Base-by-base conservation (phyloP, 2,888 invertebrate species). In the Xanthia togata region DNA sequence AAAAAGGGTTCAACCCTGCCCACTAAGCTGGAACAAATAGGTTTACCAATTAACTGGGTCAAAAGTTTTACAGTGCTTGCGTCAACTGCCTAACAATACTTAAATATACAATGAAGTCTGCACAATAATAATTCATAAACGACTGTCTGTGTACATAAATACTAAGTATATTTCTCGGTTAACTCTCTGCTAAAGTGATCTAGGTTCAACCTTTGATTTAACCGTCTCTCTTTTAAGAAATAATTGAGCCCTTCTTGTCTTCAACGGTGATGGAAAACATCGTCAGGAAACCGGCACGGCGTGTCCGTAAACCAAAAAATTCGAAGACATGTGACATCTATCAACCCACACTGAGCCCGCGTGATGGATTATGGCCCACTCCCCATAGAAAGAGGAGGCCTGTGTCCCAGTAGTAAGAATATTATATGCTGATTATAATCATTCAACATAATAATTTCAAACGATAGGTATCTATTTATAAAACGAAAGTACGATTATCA, bases 1-100 rank as follows among this genome's bases (percentile, higher is more conserved):
- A 67, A 73, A 76, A 76, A 64, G 78, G 73, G 68, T 73, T 70
- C 4, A 70, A 57, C 35, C 55, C 65, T 70, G 69, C 41, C n/a
- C 71, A 74, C 70, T 78, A 70, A 69, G 63, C 84, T 60, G 65
- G 69, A 70, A 77, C 44, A 70, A 83, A 81, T 73, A 59, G 76
- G 73, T 78, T 70, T 82, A 57, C 44, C 44, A 73, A 71, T 74
- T 71, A 78, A 82, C 60, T 63, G 59, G 73, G 57, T 78, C 59
- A 81, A 73, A 73, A 71, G 71, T 73, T 64, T 82, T 41, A 70
- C 44, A 73, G 59, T 74, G 47, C 17, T 31, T 60, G 35, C 64
- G 64, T 79, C 31, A 31, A 70, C 67, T 64, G 50, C 35, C 26
- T 76, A 65, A 55, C 69, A 50, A 72, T 64, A 47, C 31, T 67